A percentile compares a stretch with the other conserved stretches of the same genome.
These are phyloP conservation scores for Drosophila suzukii DNA, from an alignment of 1,140 invertebrate species.

Conservation along the genomic window DNA sequence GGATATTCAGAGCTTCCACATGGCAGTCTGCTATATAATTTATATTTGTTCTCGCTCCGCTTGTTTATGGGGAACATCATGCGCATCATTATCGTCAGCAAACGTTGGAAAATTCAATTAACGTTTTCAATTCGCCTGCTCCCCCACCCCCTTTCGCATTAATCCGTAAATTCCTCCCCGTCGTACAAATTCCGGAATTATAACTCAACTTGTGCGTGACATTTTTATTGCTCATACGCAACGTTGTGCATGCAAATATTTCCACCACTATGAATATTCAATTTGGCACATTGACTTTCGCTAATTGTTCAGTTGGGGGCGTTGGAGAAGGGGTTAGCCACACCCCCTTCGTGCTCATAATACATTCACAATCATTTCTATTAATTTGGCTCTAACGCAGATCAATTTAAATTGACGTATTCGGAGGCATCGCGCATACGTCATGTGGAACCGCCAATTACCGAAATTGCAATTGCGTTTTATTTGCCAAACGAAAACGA, in stretches of 20 bases:
- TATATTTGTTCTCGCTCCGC: slow-evolving; percentile 8
- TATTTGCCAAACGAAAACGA: slow-evolving; percentile 24
- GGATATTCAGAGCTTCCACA: slow-evolving; percentile 11
- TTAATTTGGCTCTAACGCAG: slow-evolving; percentile 34
- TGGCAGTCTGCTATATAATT: neutral
- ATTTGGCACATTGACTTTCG: slow-evolving; percentile 66
- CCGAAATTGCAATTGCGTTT: slow-evolving; percentile 35
- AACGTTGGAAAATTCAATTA: slow-evolving; percentile 65
- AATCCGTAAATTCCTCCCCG: neutral
- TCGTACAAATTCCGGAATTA: slow-evolving; percentile 12
- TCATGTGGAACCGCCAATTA: slow-evolving; percentile 35
- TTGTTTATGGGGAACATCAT: slow-evolving; percentile 28
- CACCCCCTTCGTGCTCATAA: slow-evolving; percentile 8
- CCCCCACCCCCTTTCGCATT: neutral
- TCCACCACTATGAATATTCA: slow-evolving; percentile 56
- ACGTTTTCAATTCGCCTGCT: slow-evolving; percentile 10
- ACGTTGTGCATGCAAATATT: slow-evolving; percentile 68
- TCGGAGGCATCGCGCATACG: slow-evolving; percentile 22
- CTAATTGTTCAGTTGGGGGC: slow-evolving; percentile 47
- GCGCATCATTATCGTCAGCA: slow-evolving; percentile 39
- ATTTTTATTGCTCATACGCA: slow-evolving; percentile 75
- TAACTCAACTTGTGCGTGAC: slow-evolving; percentile 57
- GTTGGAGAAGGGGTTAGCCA: neutral
- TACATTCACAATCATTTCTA: slow-evolving; percentile 16
- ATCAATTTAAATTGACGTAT: slow-evolving; percentile 47